Evolutionary conservation across 2,888 invertebrate species (phyloP).

Genomic region (Watsonalla binaria): DNA sequence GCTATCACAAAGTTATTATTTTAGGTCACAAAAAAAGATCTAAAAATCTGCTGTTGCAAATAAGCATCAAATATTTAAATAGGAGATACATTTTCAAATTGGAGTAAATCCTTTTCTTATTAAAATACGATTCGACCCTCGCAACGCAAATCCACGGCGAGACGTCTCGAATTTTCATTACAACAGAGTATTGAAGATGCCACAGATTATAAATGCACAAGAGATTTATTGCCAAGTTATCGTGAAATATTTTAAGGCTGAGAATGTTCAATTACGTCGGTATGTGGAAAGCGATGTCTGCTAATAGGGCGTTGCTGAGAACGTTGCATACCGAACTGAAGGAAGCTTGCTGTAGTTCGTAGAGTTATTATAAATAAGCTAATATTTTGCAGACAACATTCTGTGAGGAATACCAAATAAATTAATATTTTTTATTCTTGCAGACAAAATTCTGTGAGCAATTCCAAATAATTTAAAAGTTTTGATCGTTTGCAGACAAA

Average conservation of each 20-base stretch:
- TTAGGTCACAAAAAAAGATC: too few species aligned
- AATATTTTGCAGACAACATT: too few species aligned
- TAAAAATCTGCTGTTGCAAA: too few species aligned
- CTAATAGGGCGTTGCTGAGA: constrained; percentile 36
- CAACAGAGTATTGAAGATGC: constrained; percentile 5
- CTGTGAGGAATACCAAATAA: too few species aligned
- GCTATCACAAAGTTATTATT: too few species aligned
- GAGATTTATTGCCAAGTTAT: constrained; percentile 28
- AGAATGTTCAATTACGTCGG: constrained; percentile 62
- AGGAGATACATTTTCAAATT: constrained; percentile 1
- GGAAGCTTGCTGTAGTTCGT: constrained; percentile 13
- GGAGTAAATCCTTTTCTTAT: constrained; percentile 12
- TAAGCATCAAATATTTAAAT: constrained; percentile 1
- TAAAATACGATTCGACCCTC: constrained; percentile 28
- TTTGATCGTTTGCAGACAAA: too few species aligned
- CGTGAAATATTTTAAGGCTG: constrained; percentile 49
- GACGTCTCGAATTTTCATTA: constrained; percentile 44
- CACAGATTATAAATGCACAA: constrained; percentile 50
- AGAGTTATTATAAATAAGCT: constrained; percentile 5
- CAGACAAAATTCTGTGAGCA: too few species aligned
- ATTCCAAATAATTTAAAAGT: too few species aligned
- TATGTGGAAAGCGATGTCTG: constrained; percentile 39
- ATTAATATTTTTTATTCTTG: too few species aligned
- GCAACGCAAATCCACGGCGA: constrained; percentile 44
- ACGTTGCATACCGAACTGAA: constrained; percentile 38